Evolutionary conservation across 2,113 vertebrate species (phyloP), one percentile per base, ranked within the genome.

Genomic region (Turnix velox): DNA sequence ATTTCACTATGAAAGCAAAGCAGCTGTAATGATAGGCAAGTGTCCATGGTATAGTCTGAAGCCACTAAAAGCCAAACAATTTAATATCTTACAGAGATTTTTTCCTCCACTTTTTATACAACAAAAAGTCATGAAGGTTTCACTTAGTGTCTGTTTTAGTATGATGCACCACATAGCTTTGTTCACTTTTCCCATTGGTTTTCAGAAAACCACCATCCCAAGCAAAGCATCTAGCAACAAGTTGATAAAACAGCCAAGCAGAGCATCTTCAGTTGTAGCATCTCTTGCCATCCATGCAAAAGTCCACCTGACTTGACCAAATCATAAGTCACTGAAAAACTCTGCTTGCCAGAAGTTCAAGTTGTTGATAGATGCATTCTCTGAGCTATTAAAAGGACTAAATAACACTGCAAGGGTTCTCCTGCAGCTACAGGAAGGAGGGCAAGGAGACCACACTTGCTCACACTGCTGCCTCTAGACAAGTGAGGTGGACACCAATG

Each of bases 401-500:
- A 48, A 10, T 14, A 59, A 23, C 22, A 18, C 37, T 59, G 24
- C 45, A 46, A 25, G 57, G 5, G 6, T 31, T 84, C 37, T 33
- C 42, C 74, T 71, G 22, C 52, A 51, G 48, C 69, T 61, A 33
- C 66, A 73, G 37, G 55, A 74, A 49, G 23, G 14, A 84, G 15
- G 22, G 33, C 39, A 45, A 43, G 42, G 43, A 84, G 31, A 65
- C 39, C 6, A 25, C 0, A 0, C 20, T 20, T 20, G 7, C 73
- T 71, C n/a, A 24, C 5, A 4, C 42, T 43, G 23, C 24, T 39
- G 33, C 45, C 24, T 35, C 79, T 71, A 2, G 0, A 61, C 72
- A 55, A 37, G 25, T 1, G 0, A 10, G 33, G 20, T 17, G 23
- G 45, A 42, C 0, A 2, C 33, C 33, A 18, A 12, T 10, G 12